Evolutionary conservation across 2,797 vertebrate genomes (phyloP), one percentile per base, ranked within the genome.

Genomic region (Pelochelys cantorii): DNA sequence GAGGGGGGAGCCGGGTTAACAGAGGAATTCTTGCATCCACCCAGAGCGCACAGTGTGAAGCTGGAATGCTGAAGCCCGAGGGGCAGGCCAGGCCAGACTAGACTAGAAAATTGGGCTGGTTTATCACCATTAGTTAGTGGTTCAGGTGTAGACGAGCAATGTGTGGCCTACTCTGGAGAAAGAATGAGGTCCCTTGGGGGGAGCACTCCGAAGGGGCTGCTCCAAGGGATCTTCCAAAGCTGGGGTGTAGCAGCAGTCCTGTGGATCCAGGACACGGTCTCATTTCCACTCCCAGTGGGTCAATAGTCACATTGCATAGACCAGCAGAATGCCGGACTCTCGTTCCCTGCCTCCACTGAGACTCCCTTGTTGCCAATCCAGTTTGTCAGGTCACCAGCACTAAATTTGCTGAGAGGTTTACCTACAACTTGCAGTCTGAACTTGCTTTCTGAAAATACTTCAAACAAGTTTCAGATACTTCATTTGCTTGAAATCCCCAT

Each of bases 401-500:
- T 52, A 74, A 54, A 37, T 88, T 78, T 7, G 23, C 74, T 9
- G 54, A 78, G 78, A 75, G 60, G 7, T 77, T 25, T 22, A 17
- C 8, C 4, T 12, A 60, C 17, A 4, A 68, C 34, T 59, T 89
- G 79, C 29, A 91, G 55, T 42, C 71, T 88, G 85, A 55, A 71
- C 17, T 34, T 74, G 23, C 31, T 83, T 7, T 85, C 79, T 31
- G 3, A 68, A 82, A 42, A 25, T 75, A 48, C 23, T 8, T 25
- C 48, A 48, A 15, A 25, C 34, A 78, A 88, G 2, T 9, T 55
- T 27, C 34, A 37, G 27, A 20, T 74, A n/a, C 91, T 90, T 90
- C 11, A 55, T 0, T 13, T 0, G 0, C 22, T 53, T 3, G 84
- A 77, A 85, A 77, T 13, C 15, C 0, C 8, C 11, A 83, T 55